These are phyloP conservation scores for Calypte anna DNA, from an alignment of 2,113 vertebrate species.

Conservation along the genomic window DNA sequence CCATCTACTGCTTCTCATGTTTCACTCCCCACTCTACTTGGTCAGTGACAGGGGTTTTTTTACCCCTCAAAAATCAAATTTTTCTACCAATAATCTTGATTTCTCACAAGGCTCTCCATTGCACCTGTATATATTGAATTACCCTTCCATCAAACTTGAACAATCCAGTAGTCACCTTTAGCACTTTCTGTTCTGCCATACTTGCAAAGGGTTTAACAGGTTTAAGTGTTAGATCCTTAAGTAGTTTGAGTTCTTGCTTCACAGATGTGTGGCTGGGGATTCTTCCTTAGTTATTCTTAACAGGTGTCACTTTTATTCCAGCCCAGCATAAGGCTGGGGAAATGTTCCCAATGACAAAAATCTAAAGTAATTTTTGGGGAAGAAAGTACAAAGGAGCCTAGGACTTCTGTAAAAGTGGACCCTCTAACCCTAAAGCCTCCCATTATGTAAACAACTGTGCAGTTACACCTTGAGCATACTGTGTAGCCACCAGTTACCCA, in stretches of 20 bases:
- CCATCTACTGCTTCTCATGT: background rate
- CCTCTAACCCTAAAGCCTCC: background rate
- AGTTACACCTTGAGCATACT: background rate
- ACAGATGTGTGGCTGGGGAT: background rate
- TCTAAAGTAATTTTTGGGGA: background rate
- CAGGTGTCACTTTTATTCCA: background rate
- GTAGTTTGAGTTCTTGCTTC: background rate
- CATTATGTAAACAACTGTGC: background rate
- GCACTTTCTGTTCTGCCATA: background rate
- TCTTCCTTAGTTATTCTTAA: background rate
- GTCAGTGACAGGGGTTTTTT: background rate
- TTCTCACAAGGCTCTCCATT: background rate
- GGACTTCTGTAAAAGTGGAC: background rate
- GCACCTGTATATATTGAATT: background rate
- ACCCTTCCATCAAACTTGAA: background rate
- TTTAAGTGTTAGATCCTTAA: background rate
- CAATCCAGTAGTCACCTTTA: background rate
- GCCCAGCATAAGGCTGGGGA: background rate
- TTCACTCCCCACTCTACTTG: background rate
- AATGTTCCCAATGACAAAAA: background rate
- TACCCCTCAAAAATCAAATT: background rate
- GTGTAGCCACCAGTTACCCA: background rate
- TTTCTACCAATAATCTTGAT: background rate
- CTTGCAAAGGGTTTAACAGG: background rate
- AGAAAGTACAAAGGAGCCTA: background rate